These are phyloP conservation scores for Montifringilla adamsi DNA, from an alignment of 2,113 vertebrate species.

Conservation along the genomic window DNA sequence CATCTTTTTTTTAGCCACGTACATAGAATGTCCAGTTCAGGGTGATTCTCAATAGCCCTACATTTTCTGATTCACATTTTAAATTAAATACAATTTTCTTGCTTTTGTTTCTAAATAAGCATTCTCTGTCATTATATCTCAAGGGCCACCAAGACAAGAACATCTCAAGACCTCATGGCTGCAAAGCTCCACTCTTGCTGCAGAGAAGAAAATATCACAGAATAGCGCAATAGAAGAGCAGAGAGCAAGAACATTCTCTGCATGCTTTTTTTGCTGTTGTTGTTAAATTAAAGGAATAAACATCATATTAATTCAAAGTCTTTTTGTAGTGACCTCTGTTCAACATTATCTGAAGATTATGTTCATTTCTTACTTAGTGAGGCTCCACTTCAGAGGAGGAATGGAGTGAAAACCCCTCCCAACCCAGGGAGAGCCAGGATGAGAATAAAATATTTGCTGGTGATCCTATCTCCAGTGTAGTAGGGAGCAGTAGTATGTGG, in stretches of 20 bases:
- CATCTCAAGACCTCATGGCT: neutral
- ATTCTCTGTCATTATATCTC: neutral
- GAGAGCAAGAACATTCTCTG: neutral
- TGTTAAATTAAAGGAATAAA: neutral
- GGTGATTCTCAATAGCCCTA: neutral
- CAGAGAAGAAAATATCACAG: neutral
- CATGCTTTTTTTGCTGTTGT: neutral
- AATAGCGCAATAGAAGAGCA: neutral
- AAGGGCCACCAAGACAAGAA: neutral
- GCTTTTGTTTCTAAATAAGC: neutral
- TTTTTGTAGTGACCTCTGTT: neutral
- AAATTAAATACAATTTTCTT: neutral
- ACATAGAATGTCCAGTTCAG: neutral
- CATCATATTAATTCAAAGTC: neutral
- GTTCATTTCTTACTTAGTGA: neutral
- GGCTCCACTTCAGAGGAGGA: neutral
- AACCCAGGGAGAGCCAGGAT: neutral
- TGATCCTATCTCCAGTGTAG: neutral
- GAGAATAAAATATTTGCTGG: neutral
- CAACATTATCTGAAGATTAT: neutral
- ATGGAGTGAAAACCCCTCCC: neutral
- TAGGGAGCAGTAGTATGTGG: neutral
- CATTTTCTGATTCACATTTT: slow-evolving; percentile 5
- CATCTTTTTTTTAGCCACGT: neutral
- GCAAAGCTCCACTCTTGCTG: neutral